Evolutionary conservation across 2,888 invertebrate genomes (phyloP).

Genomic region (Gandaritis pyraliata): DNA sequence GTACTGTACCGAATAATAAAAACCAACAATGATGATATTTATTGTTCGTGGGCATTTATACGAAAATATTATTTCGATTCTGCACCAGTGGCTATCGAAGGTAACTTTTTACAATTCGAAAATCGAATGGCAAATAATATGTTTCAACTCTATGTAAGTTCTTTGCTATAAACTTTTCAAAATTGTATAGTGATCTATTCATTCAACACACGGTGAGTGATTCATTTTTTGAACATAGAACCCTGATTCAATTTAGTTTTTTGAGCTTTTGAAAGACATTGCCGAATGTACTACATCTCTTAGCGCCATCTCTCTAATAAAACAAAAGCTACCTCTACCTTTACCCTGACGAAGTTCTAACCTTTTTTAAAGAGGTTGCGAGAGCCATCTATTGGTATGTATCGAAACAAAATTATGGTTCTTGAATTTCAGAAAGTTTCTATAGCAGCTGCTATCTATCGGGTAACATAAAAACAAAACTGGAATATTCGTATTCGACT

Average conservation of each 20-base stretch:
- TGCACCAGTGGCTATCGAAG: neutral
- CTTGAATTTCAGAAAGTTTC: neutral
- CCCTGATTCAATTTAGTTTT: no score
- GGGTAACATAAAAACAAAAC: neutral
- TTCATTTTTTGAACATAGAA: no score
- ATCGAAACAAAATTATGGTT: neutral
- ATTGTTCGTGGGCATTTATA: neutral
- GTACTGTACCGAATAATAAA: constrained; percentile 46
- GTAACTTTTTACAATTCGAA: no score
- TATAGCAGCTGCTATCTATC: constrained; percentile 14
- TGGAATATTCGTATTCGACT: neutral
- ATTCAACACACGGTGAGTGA: no score
- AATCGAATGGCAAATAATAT: no score
- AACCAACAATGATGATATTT: no score
- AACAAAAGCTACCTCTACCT: neutral
- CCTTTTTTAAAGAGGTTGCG: neutral
- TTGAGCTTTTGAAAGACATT: no score
- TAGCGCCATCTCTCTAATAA: neutral
- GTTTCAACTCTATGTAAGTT: no score
- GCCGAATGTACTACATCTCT: no score
- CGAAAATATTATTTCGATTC: neutral
- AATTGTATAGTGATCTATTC: no score
- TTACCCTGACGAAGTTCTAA: neutral
- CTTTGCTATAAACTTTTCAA: no score
- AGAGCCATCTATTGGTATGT: constrained; percentile 25